Base-by-base conservation (phyloP, 2,888 invertebrate genomes). In the Microctonus aethiopoides region DNA sequence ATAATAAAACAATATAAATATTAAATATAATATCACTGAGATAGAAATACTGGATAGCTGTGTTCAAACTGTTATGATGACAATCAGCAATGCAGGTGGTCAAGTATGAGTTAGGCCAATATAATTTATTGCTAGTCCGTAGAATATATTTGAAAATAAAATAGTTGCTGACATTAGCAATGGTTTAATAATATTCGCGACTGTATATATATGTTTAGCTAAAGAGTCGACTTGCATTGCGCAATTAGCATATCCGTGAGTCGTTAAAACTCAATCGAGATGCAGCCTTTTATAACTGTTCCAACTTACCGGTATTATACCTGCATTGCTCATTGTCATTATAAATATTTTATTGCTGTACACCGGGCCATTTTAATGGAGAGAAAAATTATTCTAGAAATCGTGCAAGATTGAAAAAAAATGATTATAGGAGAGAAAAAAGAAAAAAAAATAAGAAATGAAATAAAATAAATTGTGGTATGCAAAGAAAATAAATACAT, bases 251-350 rank as follows among this genome's bases (percentile, higher is more conserved):
- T 79, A 80, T 73, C 72, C 72, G 68, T 75, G 64, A 65, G 68
- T 57, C 76, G 77, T 80, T 79, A 79, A 76, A 75, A 76, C 74
- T 79, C 75, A 77, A 79, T 79, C 75, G 75, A 75, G 67, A 77
- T 75, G 72, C 71, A 74, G 75, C 75, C 5, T 46, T n/a, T 67
- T 68, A 66, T 72, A 69, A 71, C 74, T 29, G 73, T 60, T 71
- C 63, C 36, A 56, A 70, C 69, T 72, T 41, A 46, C 36, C 36
- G 66, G 63, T 62, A 54, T n/a, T n/a, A n/a, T 68, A 69, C 65
- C 59, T 26, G 56, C 32, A 13, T 65, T 61, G 68, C 64, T 67
- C 69, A 65, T 69, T 67, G 64, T 71, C 34, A 65, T 69, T 72
- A 73, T 59, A 32, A 57, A 70, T 74, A 72, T 74, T 74, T 72